Evolutionary conservation across 2,113 vertebrate species (phyloP).

Genomic region (Oplegnathus fasciatus): DNA sequence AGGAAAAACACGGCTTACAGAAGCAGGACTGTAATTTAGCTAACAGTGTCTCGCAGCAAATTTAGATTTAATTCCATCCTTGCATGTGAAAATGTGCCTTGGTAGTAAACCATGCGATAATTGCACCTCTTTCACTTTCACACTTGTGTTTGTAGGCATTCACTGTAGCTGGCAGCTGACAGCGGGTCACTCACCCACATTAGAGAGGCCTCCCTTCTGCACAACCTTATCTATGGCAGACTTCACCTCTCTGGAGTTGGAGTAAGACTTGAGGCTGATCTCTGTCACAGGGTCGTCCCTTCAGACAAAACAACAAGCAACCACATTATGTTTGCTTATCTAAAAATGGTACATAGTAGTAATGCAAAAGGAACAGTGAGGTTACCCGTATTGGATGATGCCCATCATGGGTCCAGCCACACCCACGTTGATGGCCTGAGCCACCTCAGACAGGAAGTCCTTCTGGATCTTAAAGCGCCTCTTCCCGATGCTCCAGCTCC

Average conservation of each 20-base stretch:
- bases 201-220: slow-evolving; percentile 95
- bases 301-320: slow-evolving; percentile 18
- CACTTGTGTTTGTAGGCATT: slow-evolving; percentile 59
- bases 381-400: slow-evolving; percentile 94
- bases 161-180: slow-evolving; percentile 13
- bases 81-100: slow-evolving; percentile 72
- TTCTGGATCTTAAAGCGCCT: slow-evolving; percentile 97
- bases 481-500: slow-evolving; percentile 96
- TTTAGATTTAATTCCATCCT: slow-evolving; percentile 84
- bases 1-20: slow-evolving; percentile 65
- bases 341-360: not conserved
- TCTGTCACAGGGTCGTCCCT: slow-evolving; percentile 94
- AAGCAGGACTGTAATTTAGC: slow-evolving; percentile 81
- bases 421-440: slow-evolving; percentile 90
- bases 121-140: slow-evolving; percentile 70
- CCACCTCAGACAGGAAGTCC: slow-evolving; percentile 90
- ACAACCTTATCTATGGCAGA: slow-evolving; percentile 91
- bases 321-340: not conserved
- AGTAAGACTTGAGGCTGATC: slow-evolving; percentile 89
- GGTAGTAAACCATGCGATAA: slow-evolving; percentile 68
- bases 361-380: not conserved
- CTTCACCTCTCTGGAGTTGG: slow-evolving; percentile 90
- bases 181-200: slow-evolving; percentile 89
- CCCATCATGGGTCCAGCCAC: slow-evolving; percentile 93
- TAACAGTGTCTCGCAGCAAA: slow-evolving; percentile 69